A percentile compares a stretch with the other conserved stretches of the same genome.
Evolutionary conservation across 2,888 invertebrate species (phyloP).

Genomic region (Lasius fuliginosus): DNA sequence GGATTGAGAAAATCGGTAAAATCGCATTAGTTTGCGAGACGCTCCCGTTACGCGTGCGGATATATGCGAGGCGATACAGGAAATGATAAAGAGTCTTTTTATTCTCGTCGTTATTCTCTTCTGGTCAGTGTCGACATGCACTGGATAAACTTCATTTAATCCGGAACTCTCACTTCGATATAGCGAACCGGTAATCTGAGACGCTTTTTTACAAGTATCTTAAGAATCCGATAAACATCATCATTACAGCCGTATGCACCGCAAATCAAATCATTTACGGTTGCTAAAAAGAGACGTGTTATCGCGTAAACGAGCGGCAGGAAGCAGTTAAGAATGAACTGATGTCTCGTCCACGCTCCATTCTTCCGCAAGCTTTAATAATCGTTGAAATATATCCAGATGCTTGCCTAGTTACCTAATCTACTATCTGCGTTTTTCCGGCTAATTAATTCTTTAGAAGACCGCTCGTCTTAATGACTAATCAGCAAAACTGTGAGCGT

Average conservation of each 20-base stretch:
- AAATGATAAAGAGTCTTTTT: conserved; percentile 59
- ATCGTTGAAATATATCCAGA: conserved; percentile 66
- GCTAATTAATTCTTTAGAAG: conserved; percentile 81
- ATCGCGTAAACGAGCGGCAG: conserved; percentile 78
- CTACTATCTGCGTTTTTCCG: conserved; percentile 72
- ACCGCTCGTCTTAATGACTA: conserved; percentile 53
- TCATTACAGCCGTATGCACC: conserved; percentile 70
- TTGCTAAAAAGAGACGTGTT: conserved; percentile 64
- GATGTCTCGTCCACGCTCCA: conserved; percentile 44
- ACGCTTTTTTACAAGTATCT: conserved; percentile 64
- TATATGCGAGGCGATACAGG: conserved; percentile 34
- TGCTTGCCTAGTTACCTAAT: conserved; percentile 71
- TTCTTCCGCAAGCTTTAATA: conserved; percentile 61
- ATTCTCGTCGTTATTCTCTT: conserved; percentile 12
- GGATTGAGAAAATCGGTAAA: conserved; percentile 43
- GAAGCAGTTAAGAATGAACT: conserved; percentile 76
- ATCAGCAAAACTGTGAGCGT: conserved; percentile 16
- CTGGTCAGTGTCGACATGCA: conserved; percentile 9
- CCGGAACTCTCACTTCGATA: conserved; percentile 65
- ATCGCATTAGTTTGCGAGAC: conserved; percentile 12
- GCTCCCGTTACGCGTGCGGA: conserved; percentile 57
- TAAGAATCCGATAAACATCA: conserved; percentile 72
- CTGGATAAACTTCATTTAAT: conserved; percentile 65
- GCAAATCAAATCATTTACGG: conserved; percentile 75
- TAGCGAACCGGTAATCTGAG: conserved; percentile 53